phyloP scores from a whole-genome alignment of 1,140 invertebrate genomes.

The Drosophila auraria region DNA sequence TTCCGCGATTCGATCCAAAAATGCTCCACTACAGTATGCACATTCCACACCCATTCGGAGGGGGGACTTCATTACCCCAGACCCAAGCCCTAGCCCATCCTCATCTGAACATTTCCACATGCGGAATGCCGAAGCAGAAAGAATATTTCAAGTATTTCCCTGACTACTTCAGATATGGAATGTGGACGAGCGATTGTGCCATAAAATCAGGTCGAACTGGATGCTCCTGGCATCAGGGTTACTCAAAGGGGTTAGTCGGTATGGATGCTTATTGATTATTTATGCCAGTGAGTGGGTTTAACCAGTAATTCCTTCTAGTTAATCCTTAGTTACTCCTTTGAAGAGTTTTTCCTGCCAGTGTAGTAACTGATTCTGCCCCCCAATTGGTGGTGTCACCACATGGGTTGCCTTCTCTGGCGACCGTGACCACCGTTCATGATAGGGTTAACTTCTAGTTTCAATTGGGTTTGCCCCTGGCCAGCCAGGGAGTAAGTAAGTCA shows the following conservation, averaged over 20 bases:
- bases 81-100: not conserved
- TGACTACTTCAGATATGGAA: too few relatives aligned
- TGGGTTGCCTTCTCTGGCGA: not conserved
- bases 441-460: slow-evolving; percentile 35
- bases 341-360: not conserved
- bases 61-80: slow-evolving; percentile 13
- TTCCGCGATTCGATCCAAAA: slow-evolving; percentile 44
- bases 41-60: too few relatives aligned
- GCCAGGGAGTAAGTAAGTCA: slow-evolving; percentile 32
- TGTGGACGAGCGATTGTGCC: too few relatives aligned
- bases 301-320: too few relatives aligned
- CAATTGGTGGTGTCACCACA: not conserved
- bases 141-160: slow-evolving; percentile 1
- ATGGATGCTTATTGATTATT: not conserved
- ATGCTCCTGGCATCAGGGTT: not conserved
- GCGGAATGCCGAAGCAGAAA: slow-evolving; percentile 10
- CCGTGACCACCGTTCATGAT: slow-evolving; percentile 22
- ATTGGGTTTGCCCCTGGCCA: slow-evolving; percentile 29
- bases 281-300: too few relatives aligned
- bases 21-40: slow-evolving; percentile 21
- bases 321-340: too few relatives aligned
- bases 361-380: not conserved
- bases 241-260: not conserved
- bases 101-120: not conserved
- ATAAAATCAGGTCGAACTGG: not conserved